Percentiles rank a stretch among this genome's conserved stretches.
Evolutionary conservation across 2,888 invertebrate species (phyloP).

Genomic region (Euproctis similis): DNA sequence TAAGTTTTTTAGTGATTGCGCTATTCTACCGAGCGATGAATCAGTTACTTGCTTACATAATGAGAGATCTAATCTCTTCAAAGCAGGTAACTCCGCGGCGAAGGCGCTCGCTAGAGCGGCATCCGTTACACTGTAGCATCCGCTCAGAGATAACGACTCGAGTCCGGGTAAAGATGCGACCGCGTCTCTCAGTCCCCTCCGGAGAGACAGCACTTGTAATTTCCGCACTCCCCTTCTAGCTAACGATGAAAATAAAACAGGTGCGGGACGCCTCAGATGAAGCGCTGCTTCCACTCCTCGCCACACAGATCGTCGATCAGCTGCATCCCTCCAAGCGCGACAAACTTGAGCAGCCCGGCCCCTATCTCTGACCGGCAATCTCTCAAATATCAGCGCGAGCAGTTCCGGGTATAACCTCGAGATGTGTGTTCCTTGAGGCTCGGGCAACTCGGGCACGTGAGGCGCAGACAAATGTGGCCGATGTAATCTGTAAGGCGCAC

Average conservation of each 20-base stretch:
- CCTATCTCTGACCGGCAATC: slow-evolving; percentile 90
- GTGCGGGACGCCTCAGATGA: slow-evolving; percentile 88
- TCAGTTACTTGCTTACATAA: slow-evolving; percentile 98
- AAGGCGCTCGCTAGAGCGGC: slow-evolving; percentile 89
- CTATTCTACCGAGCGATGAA: slow-evolving; percentile 88
- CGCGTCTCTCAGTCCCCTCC: slow-evolving; percentile 88
- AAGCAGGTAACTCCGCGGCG: slow-evolving; percentile 82
- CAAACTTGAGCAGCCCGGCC: slow-evolving; percentile 94
- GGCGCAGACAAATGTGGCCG: slow-evolving; percentile 76
- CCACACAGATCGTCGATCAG: slow-evolving; percentile 95
- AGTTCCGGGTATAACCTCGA: slow-evolving; percentile 94
- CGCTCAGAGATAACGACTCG: slow-evolving; percentile 91
- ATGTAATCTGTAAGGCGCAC: slow-evolving; percentile 80
- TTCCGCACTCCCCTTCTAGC: slow-evolving; percentile 91
- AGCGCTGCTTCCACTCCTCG: slow-evolving; percentile 93
- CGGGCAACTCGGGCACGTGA: slow-evolving; percentile 65
- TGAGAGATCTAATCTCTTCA: slow-evolving; percentile 89
- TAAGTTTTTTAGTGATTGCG: slow-evolving; percentile 88
- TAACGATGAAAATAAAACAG: slow-evolving; percentile 89
- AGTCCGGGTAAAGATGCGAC: slow-evolving; percentile 89
- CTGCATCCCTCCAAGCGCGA: slow-evolving; percentile 92
- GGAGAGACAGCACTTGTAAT: slow-evolving; percentile 91
- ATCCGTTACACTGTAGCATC: slow-evolving; percentile 95
- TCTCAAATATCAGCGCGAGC: slow-evolving; percentile 92
- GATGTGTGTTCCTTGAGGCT: slow-evolving; percentile 82